Conservation (phyloP, 2,888 invertebrate genomes). For the Cordilura impudica region DNA sequence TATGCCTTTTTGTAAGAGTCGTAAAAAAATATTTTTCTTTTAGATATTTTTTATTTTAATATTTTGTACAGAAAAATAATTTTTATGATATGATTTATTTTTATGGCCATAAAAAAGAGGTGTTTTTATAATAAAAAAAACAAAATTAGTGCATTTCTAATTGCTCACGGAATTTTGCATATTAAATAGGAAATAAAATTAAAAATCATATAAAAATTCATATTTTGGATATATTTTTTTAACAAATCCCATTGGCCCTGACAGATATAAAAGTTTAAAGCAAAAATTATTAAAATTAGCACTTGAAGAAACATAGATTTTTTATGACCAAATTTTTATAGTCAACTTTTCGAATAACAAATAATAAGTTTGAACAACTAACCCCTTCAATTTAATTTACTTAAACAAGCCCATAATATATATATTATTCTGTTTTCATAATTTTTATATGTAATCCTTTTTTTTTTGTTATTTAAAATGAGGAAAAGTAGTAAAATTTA, state of each 20-base stretch:
- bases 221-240: constrained; percentile 34
- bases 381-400: constrained; percentile 45
- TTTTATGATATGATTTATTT: constrained; percentile 17
- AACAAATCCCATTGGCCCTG: constrained; percentile 43
- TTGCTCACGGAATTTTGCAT: constrained; percentile 52
- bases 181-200: constrained; percentile 25
- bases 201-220: constrained; percentile 32
- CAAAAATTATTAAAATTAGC: constrained; percentile 41
- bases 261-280: constrained; percentile 37
- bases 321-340: constrained; percentile 51
- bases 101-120: constrained; percentile 10
- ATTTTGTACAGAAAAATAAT: constrained; percentile 19
- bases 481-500: constrained; percentile 1
- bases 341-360: constrained; percentile 34
- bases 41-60: background rate
- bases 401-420: constrained; percentile 30
- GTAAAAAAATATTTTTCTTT: background rate
- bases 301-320: constrained; percentile 23
- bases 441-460: constrained; percentile 32
- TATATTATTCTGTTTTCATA: constrained; percentile 51
- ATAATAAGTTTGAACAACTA: constrained; percentile 30
- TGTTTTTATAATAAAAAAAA: constrained; percentile 26
- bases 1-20: background rate
- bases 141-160: constrained; percentile 52
- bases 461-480: background rate